Evolutionary conservation across 2,888 invertebrate genomes (phyloP).

Genomic region (Lepidocyrtoides sp.): DNA sequence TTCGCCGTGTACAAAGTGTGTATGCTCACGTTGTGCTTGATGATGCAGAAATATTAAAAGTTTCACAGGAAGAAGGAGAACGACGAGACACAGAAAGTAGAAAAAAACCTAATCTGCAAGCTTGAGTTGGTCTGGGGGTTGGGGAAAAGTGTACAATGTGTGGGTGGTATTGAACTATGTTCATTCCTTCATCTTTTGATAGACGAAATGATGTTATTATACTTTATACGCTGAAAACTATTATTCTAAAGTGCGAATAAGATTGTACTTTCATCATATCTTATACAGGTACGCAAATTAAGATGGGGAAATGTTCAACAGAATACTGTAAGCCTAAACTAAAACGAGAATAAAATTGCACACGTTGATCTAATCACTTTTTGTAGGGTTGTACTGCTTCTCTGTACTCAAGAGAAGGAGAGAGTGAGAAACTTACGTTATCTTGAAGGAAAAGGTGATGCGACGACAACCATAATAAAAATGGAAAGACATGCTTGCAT

Average conservation of each 20-base stretch:
- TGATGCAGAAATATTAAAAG: constrained; percentile 71
- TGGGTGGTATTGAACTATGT: no score
- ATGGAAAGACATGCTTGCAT: constrained; percentile 22
- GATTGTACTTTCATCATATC: no score
- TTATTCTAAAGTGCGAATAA: no score
- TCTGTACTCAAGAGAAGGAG: no score
- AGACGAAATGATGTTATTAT: no score
- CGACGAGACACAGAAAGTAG: constrained; percentile 3
- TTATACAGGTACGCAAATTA: no score
- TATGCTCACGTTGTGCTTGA: constrained; percentile 52
- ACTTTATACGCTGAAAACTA: no score
- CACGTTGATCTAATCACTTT: neutral
- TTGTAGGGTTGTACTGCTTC: neutral
- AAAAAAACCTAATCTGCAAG: constrained; percentile 28
- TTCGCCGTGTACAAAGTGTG: neutral
- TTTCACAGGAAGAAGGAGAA: constrained; percentile 3
- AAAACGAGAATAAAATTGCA: neutral
- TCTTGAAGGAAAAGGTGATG: neutral
- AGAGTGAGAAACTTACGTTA: neutral
- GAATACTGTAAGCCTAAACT: neutral
- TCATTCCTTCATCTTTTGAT: no score
- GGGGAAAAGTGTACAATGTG: neutral
- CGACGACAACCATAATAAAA: neutral
- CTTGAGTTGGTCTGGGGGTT: neutral
- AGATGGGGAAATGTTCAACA: neutral